phyloP scores from a whole-genome alignment of 1,140 invertebrate genomes.

The Achatina immaculata region DNA sequence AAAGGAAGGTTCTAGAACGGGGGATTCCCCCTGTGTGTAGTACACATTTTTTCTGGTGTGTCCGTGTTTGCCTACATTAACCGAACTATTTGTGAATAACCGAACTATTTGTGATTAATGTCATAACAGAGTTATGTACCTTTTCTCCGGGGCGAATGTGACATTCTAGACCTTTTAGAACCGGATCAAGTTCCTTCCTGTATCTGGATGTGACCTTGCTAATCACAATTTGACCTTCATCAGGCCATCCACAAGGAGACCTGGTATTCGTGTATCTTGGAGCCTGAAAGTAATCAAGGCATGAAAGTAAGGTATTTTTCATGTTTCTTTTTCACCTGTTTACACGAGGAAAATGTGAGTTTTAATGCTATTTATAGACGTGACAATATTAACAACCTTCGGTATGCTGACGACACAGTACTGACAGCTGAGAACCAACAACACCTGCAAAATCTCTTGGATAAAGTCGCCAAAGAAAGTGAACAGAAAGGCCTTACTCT shows the following conservation, averaged over 20 bases:
- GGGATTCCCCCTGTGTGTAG: too few relatives aligned
- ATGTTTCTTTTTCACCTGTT: neutral
- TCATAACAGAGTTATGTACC: too few relatives aligned
- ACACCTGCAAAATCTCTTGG: too few relatives aligned
- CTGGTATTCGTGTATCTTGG: slow-evolving; percentile 9
- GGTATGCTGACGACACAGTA: too few relatives aligned
- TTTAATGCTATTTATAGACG: neutral
- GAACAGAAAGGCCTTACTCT: too few relatives aligned
- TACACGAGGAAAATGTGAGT: neutral
- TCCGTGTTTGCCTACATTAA: too few relatives aligned
- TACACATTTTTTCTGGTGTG: too few relatives aligned
- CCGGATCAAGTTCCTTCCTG: slow-evolving; percentile 60
- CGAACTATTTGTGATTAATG: too few relatives aligned
- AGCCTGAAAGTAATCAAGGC: slow-evolving; percentile 23
- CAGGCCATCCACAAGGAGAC: slow-evolving; percentile 52
- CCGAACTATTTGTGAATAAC: too few relatives aligned
- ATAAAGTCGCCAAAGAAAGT: too few relatives aligned
- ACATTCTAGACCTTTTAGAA: slow-evolving; percentile 59
- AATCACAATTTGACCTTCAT: slow-evolving; percentile 52
- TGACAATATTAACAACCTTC: neutral
- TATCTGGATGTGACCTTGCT: slow-evolving; percentile 58
- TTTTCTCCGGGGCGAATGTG: slow-evolving; percentile 72
- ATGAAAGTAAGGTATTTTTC: neutral
- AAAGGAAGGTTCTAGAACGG: too few relatives aligned
- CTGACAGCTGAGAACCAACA: too few relatives aligned